These are phyloP conservation scores for Rugalucina vietnamica DNA, from an alignment of 2,888 invertebrate genomes.

Conservation along the genomic window DNA sequence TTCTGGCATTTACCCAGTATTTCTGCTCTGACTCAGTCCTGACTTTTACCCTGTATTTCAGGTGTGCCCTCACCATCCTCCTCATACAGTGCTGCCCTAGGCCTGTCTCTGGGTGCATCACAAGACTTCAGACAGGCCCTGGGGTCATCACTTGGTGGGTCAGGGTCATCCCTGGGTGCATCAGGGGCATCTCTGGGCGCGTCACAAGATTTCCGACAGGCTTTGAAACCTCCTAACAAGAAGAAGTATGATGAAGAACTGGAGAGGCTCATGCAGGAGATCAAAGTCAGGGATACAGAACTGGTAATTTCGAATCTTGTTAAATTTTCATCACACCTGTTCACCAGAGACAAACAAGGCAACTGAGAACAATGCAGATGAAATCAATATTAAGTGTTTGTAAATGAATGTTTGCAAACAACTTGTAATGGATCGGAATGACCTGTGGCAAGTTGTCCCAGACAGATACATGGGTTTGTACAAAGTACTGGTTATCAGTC, in stretches of 20 bases:
- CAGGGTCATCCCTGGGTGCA: conserved; percentile 44
- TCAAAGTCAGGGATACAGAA: conserved; percentile 73
- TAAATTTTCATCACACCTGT: too few relatives aligned
- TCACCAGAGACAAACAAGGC: too few relatives aligned
- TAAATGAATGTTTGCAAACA: too few relatives aligned
- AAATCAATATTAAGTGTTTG: too few relatives aligned
- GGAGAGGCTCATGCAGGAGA: conserved; percentile 66
- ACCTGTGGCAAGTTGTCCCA: too few relatives aligned
- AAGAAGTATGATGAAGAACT: conserved; percentile 79
- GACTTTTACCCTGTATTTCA: conserved; percentile 16
- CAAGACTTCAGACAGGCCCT: conserved; percentile 57
- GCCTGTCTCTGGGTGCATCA: conserved; percentile 44
- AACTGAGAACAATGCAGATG: too few relatives aligned
- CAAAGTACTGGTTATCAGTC: too few relatives aligned
- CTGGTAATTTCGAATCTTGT: too few relatives aligned
- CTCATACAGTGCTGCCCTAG: too few relatives aligned
- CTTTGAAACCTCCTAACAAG: conserved; percentile 75
- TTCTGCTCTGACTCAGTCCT: background rate
- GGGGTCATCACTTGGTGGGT: too few relatives aligned
- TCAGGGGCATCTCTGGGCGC: conserved; percentile 46
- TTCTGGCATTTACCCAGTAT: background rate
- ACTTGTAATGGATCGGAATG: too few relatives aligned
- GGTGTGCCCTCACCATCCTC: conserved; percentile 40
- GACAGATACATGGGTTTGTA: too few relatives aligned
- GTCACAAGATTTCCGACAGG: conserved; percentile 54